A percentile compares a stretch with the other conserved stretches of the same genome.
Conservation (phyloP, 1,140 invertebrate species). For the Galleria mellonella region DNA sequence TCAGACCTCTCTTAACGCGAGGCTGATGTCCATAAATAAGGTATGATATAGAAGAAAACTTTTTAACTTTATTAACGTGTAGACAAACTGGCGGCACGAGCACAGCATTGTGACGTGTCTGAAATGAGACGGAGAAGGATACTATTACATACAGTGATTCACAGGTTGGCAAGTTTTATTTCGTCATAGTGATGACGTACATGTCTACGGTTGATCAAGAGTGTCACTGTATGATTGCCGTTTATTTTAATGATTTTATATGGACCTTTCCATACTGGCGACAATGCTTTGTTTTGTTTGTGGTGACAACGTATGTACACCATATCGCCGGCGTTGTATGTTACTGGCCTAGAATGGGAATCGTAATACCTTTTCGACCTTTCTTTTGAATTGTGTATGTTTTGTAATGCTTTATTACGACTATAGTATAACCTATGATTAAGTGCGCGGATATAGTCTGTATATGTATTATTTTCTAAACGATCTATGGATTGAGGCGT, state of each 20-base stretch:
- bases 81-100: neutral
- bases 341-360: neutral
- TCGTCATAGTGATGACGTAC: neutral
- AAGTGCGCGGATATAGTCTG: slow-evolving; percentile 1
- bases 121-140: neutral
- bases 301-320: slow-evolving; percentile 5
- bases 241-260: slow-evolving; percentile 6
- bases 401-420: neutral
- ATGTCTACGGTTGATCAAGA: neutral
- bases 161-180: neutral
- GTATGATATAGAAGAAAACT: neutral
- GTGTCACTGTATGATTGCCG: neutral
- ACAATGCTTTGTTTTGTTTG: slow-evolving; percentile 3
- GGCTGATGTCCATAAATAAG: neutral
- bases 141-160: too few species aligned
- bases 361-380: slow-evolving; percentile 6
- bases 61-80: neutral
- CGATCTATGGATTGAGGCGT: slow-evolving; percentile 1
- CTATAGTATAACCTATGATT: neutral
- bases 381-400: slow-evolving; percentile 2
- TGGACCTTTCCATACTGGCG: slow-evolving; percentile 7
- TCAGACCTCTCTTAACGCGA: slow-evolving; percentile 10
- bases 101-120: neutral
- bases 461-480: neutral
- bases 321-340: slow-evolving; percentile 2